A percentile compares a stretch with the other conserved stretches of the same genome.
Conservation (phyloP, 2,888 invertebrate genomes). For the Oscheius sp. region DNA sequence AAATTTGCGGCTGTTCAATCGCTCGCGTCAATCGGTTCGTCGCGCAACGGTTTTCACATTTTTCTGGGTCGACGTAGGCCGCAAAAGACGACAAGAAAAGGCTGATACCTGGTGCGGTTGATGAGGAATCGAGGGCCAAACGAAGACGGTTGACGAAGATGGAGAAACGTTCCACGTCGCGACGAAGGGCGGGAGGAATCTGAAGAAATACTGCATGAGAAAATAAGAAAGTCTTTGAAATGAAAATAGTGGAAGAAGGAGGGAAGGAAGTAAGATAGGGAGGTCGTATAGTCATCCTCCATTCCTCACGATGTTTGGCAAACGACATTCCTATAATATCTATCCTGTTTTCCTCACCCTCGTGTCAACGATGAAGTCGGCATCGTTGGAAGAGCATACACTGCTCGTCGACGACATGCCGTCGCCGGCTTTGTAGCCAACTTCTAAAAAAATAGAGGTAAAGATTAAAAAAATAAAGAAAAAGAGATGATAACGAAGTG, state of each 20-base stretch:
- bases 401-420: constrained; percentile 41
- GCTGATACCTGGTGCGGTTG: constrained; percentile 50
- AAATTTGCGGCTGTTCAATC: constrained; percentile 1
- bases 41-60: constrained; percentile 21
- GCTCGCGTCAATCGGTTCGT: constrained; percentile 18
- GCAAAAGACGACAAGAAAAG: constrained; percentile 22
- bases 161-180: constrained; percentile 65
- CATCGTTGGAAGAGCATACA: constrained; percentile 52
- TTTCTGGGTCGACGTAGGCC: constrained; percentile 23
- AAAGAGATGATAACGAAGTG: background rate
- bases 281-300: too few species aligned
- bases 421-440: background rate
- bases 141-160: constrained; percentile 58
- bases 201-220: constrained; percentile 32
- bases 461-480: background rate
- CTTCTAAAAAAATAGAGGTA: background rate
- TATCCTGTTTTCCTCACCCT: constrained; percentile 28
- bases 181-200: constrained; percentile 59
- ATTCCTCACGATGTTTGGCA: too few species aligned
- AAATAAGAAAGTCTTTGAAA: background rate
- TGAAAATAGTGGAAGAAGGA: too few species aligned
- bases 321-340: too few species aligned
- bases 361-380: constrained; percentile 48
- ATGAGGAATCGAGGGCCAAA: constrained; percentile 50
- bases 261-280: too few species aligned